These are phyloP conservation scores for Amphipoea lucens DNA, from an alignment of 2,888 invertebrate genomes.

Conservation along the genomic window DNA sequence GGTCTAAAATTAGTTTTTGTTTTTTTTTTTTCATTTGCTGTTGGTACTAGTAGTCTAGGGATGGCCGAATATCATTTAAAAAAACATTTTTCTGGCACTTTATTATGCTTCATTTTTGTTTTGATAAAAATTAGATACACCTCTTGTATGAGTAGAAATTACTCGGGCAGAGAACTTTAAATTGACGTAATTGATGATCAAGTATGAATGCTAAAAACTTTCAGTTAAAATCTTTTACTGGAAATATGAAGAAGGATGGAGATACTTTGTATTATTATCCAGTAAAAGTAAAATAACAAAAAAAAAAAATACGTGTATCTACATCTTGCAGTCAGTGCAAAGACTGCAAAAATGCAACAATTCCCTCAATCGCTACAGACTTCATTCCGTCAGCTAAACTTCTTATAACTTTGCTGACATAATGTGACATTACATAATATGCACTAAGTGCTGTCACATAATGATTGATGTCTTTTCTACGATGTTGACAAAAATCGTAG, in stretches of 20 bases:
- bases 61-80: no score
- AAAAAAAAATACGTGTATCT: neutral
- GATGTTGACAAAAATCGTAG: constrained; percentile 33
- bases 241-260: neutral
- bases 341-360: neutral
- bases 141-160: no score
- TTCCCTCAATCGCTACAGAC: neutral
- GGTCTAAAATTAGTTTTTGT: neutral
- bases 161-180: no score
- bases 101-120: neutral
- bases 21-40: neutral
- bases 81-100: neutral
- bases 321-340: neutral
- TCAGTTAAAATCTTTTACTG: neutral
- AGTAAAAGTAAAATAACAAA: neutral
- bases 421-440: constrained; percentile 54
- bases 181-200: neutral
- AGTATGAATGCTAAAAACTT: neutral
- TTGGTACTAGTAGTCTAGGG: neutral
- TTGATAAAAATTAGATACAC: neutral
- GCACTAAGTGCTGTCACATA: no score
- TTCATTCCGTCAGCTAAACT: constrained; percentile 20
- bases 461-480: no score
- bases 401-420: constrained; percentile 40
- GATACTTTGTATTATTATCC: neutral